Base-by-base conservation (phyloP, 2,113 vertebrate genomes). In the Podilymbus podiceps region DNA sequence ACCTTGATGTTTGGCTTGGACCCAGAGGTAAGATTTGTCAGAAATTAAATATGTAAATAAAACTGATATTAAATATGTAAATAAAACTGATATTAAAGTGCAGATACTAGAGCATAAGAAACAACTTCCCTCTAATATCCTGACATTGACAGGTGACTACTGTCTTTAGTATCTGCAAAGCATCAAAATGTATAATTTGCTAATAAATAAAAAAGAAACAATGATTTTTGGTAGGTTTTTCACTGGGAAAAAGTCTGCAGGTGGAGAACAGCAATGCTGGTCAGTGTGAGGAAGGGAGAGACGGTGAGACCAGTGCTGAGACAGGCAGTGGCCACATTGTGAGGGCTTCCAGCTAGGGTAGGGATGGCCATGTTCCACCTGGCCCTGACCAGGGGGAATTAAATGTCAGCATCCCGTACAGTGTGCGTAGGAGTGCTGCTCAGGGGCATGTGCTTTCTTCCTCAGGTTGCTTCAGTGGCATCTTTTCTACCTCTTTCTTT, bases 1-100 rank as follows among this genome's bases (percentile, higher is more conserved):
- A 99, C 92, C 97, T 99, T 71, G 98, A 98, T 88, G 96, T 99
- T 90, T 99, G 98, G 98, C 98, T 99, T 96, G 99, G 99, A 93
- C 99, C 99, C 90, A 99, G 99, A 98, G 99, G 99, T 99, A 97
- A 99, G 97, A 59, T 79, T 81, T 91, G 71, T 78, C 84, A 77
- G 47, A 91, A 84, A 23, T 47, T 66, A 71, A 84, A 79, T 17
- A 30, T 21, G 11, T 35, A 46, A 85, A 63, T 92, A 50, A 86
- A 85, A n/a, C n/a, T n/a, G n/a, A n/a, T n/a, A 23, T 47, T 66
- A 71, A 84, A 79, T 17, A 30, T 21, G 11, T 35, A 46, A 85
- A 63, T 92, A 50, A 86, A 85, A n/a, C n/a, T 64, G 11, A 16
- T 87, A 21, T 11, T 42, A 60, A 86, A 66, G 24, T 46, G 31